A percentile compares a stretch with the other conserved stretches of the same genome.
Conservation (phyloP, 1,140 invertebrate genomes). For the Brachionus plicatilis region DNA sequence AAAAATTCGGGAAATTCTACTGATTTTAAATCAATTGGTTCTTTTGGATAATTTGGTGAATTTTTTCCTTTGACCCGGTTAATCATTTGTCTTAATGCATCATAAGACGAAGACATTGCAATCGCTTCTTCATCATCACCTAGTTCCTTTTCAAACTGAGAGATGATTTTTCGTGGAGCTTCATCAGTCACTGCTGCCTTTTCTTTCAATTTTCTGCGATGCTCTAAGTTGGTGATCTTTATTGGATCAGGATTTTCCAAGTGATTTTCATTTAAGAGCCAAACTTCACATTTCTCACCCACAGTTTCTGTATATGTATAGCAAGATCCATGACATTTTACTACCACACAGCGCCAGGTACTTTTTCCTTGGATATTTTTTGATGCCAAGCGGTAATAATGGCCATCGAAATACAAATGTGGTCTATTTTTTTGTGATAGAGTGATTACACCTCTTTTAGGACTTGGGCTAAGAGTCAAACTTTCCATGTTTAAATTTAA, state of each 20-base stretch:
- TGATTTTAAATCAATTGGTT: too few relatives aligned
- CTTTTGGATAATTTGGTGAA: background rate
- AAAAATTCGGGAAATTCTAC: too few relatives aligned
- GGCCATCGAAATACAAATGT: background rate
- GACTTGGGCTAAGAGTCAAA: background rate
- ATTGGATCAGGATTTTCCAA: background rate
- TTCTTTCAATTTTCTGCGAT: background rate
- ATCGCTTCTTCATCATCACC: background rate
- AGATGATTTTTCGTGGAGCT: background rate
- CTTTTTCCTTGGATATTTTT: background rate
- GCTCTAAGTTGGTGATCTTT: background rate
- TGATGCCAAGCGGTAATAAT: background rate
- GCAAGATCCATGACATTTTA: background rate
- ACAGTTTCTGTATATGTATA: background rate
- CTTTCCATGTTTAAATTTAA: too few relatives aligned
- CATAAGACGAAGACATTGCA: background rate
- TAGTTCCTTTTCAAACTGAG: background rate
- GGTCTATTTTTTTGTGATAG: background rate
- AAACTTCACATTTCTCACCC: background rate
- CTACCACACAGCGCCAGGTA: background rate
- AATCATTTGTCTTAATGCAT: background rate
- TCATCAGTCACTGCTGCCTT: background rate
- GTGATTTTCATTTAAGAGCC: background rate
- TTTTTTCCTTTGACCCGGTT: background rate
- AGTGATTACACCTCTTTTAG: background rate